These are phyloP conservation scores for Pegoplata infirma DNA, from an alignment of 2,888 invertebrate species.

Conservation along the genomic window DNA sequence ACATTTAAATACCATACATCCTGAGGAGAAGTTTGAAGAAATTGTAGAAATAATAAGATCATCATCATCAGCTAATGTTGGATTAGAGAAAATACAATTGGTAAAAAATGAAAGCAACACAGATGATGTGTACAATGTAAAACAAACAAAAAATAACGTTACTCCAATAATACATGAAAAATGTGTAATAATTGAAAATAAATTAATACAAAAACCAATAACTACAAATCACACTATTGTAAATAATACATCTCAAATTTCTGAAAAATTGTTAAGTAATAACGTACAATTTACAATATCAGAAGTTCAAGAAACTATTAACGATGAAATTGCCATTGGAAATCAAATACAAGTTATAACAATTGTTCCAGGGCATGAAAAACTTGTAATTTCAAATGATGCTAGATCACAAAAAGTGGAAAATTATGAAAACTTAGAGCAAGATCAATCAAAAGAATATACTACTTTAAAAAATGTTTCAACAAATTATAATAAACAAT, in stretches of 20 bases:
- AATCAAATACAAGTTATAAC: slow-evolving; percentile 53
- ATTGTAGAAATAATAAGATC: slow-evolving; percentile 65
- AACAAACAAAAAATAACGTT: neutral
- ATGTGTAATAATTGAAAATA: slow-evolving; percentile 36
- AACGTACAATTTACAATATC: no score
- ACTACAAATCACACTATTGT: neutral
- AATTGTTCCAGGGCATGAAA: slow-evolving; percentile 2
- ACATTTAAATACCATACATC: slow-evolving; percentile 87
- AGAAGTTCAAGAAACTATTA: neutral
- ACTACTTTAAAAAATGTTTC: neutral
- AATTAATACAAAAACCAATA: slow-evolving; percentile 22
- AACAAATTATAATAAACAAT: neutral
- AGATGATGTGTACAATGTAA: neutral
- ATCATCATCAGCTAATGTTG: neutral
- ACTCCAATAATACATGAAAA: neutral
- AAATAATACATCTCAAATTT: neutral
- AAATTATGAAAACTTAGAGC: neutral
- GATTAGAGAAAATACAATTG: neutral
- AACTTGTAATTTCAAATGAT: neutral
- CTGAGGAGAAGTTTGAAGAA: slow-evolving; percentile 74
- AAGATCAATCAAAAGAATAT: neutral
- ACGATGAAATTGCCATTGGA: neutral
- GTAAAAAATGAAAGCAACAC: neutral
- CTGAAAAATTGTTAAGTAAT: neutral
- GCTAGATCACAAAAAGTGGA: no score